Percentiles rank a stretch among this genome's conserved stretches.
phyloP scores from a whole-genome alignment of 2,797 vertebrate genomes.

The Sciurus vulgaris region DNA sequence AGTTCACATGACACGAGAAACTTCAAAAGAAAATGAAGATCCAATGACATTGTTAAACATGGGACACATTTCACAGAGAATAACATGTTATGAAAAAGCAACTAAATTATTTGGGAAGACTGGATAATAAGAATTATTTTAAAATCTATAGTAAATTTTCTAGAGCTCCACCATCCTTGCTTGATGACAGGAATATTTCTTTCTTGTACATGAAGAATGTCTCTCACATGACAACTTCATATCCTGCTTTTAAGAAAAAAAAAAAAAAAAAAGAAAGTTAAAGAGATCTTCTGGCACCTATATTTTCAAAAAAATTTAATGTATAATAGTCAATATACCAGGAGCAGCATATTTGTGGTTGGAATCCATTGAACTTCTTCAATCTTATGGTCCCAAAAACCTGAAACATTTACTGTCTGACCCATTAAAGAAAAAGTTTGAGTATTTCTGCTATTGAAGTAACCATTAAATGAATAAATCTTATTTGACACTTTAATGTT shows the following conservation, averaged over 20 bases:
- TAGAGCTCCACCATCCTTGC: fast-evolving
- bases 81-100: background rate
- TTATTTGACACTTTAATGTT: background rate
- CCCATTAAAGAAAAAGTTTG: background rate
- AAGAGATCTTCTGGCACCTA: background rate
- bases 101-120: background rate
- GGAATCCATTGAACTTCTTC: background rate
- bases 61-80: background rate
- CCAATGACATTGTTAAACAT: background rate
- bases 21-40: background rate
- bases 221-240: background rate
- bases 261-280: background rate
- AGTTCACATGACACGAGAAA: background rate
- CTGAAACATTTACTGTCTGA: background rate
- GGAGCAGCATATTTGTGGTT: background rate
- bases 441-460: background rate
- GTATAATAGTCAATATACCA: background rate
- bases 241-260: background rate
- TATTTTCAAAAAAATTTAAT: background rate
- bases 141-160: background rate
- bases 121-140: background rate
- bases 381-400: background rate
- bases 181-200: background rate
- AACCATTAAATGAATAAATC: background rate
- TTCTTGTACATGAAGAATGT: background rate